Evolutionary conservation across 2,888 invertebrate species (phyloP).

Genomic region (Gortyna flavago): DNA sequence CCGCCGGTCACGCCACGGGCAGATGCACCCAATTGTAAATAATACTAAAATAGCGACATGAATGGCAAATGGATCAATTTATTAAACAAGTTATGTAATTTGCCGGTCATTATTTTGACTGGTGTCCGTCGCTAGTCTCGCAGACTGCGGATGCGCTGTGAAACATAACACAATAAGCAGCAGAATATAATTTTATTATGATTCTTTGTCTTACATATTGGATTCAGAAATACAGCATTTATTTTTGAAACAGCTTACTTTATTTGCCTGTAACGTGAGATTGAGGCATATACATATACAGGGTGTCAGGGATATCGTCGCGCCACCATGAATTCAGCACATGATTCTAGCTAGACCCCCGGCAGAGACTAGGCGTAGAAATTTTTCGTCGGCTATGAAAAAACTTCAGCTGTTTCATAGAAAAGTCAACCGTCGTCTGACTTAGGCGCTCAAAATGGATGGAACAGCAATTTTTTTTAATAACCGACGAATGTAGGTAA

Average conservation of each 20-base stretch:
- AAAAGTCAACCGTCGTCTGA: too few species aligned
- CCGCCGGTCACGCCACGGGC: slow-evolving; percentile 69
- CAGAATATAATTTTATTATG: background rate
- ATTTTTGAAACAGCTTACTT: background rate
- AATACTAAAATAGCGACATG: slow-evolving; percentile 66
- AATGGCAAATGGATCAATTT: slow-evolving; percentile 71
- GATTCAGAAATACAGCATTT: background rate
- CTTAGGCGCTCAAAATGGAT: too few species aligned
- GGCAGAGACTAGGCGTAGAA: too few species aligned
- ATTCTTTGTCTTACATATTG: slow-evolving; percentile 6
- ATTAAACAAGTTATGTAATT: slow-evolving; percentile 60
- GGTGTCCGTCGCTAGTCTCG: slow-evolving; percentile 2
- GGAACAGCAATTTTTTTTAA: too few species aligned
- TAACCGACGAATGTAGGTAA: too few species aligned
- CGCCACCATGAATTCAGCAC: too few species aligned
- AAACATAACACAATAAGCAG: slow-evolving; percentile 14
- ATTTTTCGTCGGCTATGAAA: too few species aligned
- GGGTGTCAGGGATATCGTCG: too few species aligned
- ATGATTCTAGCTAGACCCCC: too few species aligned
- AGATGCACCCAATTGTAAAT: slow-evolving; percentile 68
- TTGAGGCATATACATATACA: background rate
- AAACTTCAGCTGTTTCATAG: too few species aligned
- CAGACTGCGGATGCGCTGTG: slow-evolving; percentile 14
- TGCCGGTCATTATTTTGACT: slow-evolving; percentile 52
- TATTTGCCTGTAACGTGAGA: background rate